These are phyloP conservation scores for Prolemur simus DNA, from an alignment of 2,113 vertebrate genomes.

Conservation along the genomic window DNA sequence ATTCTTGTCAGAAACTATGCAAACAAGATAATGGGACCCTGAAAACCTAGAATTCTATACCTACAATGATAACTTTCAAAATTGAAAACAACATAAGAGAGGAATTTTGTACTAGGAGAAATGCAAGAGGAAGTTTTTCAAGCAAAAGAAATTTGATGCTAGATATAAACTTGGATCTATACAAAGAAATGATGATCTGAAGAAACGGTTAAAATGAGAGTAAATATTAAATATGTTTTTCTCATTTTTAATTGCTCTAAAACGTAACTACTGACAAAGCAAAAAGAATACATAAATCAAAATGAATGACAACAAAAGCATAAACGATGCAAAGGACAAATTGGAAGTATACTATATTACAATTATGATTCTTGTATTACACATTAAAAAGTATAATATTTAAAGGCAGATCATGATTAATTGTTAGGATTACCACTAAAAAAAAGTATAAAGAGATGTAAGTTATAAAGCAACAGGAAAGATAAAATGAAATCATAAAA, in stretches of 20 bases:
- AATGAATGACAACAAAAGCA: background rate
- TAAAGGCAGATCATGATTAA: background rate
- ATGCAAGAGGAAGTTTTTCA: background rate
- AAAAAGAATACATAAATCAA: conserved; percentile 13
- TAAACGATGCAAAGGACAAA: background rate
- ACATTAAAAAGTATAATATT: background rate
- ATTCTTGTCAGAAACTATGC: background rate
- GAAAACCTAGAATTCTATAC: background rate
- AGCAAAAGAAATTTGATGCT: background rate
- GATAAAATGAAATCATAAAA: background rate
- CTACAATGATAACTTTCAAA: background rate
- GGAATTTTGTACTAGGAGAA: background rate
- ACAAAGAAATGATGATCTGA: background rate
- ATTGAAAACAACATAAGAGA: background rate
- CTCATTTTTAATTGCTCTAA: background rate
- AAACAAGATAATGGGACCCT: background rate
- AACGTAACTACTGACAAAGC: background rate
- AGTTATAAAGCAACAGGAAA: background rate
- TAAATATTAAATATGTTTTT: background rate
- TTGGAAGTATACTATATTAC: background rate
- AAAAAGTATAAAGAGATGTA: background rate
- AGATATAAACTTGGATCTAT: background rate
- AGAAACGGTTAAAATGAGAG: background rate
- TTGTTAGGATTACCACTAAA: background rate
- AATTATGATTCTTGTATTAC: background rate